phyloP scores from a whole-genome alignment of 1,140 invertebrate genomes.

The Chelonus insularis region DNA sequence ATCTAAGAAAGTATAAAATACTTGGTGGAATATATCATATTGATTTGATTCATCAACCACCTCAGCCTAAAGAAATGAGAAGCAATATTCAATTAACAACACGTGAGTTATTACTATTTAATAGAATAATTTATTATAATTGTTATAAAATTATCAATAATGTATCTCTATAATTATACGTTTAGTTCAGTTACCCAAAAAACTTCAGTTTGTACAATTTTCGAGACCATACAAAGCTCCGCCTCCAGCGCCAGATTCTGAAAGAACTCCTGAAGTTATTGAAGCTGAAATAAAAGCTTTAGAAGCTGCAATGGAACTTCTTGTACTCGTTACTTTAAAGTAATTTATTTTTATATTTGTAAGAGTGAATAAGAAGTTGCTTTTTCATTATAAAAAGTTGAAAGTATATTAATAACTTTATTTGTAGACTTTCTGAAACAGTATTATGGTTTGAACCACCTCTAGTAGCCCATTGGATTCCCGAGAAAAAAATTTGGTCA shows the following conservation, averaged over 20 bases:
- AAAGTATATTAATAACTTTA: no score
- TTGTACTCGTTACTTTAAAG: conserved; percentile 72
- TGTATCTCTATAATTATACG: no score
- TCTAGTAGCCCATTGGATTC: conserved; percentile 76
- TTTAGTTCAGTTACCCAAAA: conserved; percentile 69
- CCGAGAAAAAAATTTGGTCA: conserved; percentile 66
- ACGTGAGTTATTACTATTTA: conserved; percentile 43
- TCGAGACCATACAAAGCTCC: conserved; percentile 72
- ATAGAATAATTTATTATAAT: no score
- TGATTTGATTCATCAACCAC: conserved; percentile 68
- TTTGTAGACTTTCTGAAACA: conserved; percentile 66
- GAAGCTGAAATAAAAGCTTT: conserved; percentile 76
- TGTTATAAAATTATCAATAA: no score
- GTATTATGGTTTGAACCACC: conserved; percentile 85
- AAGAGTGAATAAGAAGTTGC: no score
- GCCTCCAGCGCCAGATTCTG: conserved; percentile 66
- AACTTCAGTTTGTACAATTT: conserved; percentile 69
- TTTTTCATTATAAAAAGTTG: no score
- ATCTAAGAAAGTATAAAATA: conserved; percentile 68
- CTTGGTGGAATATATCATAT: conserved; percentile 69
- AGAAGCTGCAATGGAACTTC: conserved; percentile 73
- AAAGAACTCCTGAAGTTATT: conserved; percentile 76
- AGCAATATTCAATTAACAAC: conserved; percentile 54
- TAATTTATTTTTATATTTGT: conserved; percentile 41
- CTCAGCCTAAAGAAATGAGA: conserved; percentile 64